These are phyloP conservation scores for Cephus pygmeus DNA, from an alignment of 2,888 invertebrate species.

Conservation along the genomic window DNA sequence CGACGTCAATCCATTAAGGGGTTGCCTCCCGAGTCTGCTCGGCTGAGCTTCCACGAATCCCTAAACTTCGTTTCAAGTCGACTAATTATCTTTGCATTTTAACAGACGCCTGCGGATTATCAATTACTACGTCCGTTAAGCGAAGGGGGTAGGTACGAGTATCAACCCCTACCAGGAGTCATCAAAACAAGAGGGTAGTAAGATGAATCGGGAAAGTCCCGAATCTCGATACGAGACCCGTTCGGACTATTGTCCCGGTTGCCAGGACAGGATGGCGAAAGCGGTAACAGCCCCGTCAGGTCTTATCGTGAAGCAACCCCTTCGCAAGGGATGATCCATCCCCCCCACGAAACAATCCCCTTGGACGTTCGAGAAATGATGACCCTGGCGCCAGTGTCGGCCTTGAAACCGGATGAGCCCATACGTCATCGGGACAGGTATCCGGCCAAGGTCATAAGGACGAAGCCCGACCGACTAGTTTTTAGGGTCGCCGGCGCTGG, in stretches of 20 bases:
- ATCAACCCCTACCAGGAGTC: neutral
- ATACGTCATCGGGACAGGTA: neutral
- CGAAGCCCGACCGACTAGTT: neutral
- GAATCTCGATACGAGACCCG: neutral
- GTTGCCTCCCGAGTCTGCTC: neutral
- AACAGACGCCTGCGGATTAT: slow-evolving; percentile 13
- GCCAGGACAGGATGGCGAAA: neutral
- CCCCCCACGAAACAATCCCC: slow-evolving; percentile 46
- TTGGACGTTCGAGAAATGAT: slow-evolving; percentile 48
- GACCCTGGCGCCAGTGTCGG: slow-evolving; percentile 30
- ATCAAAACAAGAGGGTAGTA: neutral
- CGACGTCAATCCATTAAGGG: slow-evolving; percentile 16
- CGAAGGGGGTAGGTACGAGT: neutral
- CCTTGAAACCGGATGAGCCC: neutral
- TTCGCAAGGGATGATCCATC: slow-evolving; percentile 40
- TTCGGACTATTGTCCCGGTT: neutral
- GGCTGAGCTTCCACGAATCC: slow-evolving; percentile 10
- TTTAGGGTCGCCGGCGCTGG: neutral
- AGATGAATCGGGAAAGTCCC: neutral
- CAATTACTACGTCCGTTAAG: slow-evolving; percentile 9
- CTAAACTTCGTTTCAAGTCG: slow-evolving; percentile 20
- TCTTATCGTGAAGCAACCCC: slow-evolving; percentile 42
- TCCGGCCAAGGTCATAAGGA: neutral
- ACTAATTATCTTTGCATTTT: slow-evolving; percentile 22
- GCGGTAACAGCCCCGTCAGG: slow-evolving; percentile 8